These are phyloP conservation scores for Drosophila sturtevanti DNA, from an alignment of 1,140 invertebrate species.

Conservation along the genomic window DNA sequence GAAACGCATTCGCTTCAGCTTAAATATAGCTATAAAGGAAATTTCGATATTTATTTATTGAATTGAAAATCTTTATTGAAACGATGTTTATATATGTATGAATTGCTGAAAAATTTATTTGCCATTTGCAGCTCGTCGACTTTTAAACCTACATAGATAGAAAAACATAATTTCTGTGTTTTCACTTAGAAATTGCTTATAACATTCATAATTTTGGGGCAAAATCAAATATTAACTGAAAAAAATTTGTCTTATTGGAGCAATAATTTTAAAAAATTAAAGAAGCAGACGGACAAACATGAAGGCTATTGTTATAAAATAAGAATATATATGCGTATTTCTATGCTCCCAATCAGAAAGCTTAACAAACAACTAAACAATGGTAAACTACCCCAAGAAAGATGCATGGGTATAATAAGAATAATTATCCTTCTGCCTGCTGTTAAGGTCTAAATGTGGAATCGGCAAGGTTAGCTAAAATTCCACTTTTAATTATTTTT, in stretches of 20 bases:
- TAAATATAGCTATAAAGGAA: background rate
- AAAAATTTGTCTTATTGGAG: background rate
- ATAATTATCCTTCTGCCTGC: background rate
- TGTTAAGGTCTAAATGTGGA: background rate
- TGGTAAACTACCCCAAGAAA: background rate
- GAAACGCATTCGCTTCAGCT: background rate
- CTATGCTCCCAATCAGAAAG: background rate
- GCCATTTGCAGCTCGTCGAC: too few species aligned
- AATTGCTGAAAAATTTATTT: too few species aligned
- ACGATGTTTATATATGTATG: too few species aligned
- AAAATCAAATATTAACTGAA: too few species aligned
- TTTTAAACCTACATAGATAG: too few species aligned
- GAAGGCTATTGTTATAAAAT: background rate
- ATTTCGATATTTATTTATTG: background rate
- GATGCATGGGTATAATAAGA: background rate
- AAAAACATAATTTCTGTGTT: background rate
- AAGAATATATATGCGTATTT: background rate
- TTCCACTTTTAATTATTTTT: conserved; percentile 17
- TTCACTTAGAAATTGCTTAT: background rate
- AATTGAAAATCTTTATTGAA: too few species aligned
- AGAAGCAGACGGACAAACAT: background rate
- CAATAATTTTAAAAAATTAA: background rate
- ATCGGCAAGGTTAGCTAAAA: background rate
- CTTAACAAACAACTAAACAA: conserved; percentile 3
- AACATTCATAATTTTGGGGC: background rate